Evolutionary conservation across 2,797 vertebrate species (phyloP).

Genomic region (Tenualosa thibaudeaui): DNA sequence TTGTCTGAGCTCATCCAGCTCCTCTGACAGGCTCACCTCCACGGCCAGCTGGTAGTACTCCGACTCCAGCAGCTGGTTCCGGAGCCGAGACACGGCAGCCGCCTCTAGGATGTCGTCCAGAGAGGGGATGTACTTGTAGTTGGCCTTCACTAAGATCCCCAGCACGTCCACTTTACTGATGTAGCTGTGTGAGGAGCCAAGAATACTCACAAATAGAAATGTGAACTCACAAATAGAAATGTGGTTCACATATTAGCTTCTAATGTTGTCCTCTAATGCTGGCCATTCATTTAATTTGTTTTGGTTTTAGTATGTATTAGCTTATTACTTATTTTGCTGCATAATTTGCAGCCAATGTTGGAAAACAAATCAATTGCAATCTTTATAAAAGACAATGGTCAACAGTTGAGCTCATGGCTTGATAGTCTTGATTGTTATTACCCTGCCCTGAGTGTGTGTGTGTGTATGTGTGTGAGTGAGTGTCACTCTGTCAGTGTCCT

Average conservation of each 20-base stretch:
- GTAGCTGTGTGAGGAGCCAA: conserved; percentile 74
- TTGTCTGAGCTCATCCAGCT: neutral
- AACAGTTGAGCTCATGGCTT: too few relatives aligned
- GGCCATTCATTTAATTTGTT: neutral
- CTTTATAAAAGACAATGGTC: too few relatives aligned
- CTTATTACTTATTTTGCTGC: too few relatives aligned
- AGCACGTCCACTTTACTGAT: conserved; percentile 97
- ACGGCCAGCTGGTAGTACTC: conserved; percentile 95
- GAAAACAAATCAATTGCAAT: too few relatives aligned
- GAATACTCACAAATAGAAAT: neutral
- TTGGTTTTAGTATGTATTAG: too few relatives aligned
- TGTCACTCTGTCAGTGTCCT: neutral
- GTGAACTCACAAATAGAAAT: too few relatives aligned
- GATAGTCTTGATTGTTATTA: neutral
- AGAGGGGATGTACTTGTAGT: conserved; percentile 91
- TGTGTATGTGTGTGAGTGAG: neutral
- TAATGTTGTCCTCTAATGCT: neutral
- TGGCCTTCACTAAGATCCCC: conserved; percentile 89
- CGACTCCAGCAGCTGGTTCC: conserved; percentile 91
- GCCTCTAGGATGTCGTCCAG: conserved; percentile 92
- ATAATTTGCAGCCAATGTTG: too few relatives aligned
- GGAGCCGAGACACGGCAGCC: conserved; percentile 85
- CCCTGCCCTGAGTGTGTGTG: neutral
- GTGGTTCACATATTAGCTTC: too few relatives aligned
- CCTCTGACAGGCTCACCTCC: conserved; percentile 78